Percentiles rank a stretch among this genome's conserved stretches.
These are phyloP conservation scores for Luperina nickerlii DNA, from an alignment of 2,888 invertebrate genomes.

Conservation along the genomic window DNA sequence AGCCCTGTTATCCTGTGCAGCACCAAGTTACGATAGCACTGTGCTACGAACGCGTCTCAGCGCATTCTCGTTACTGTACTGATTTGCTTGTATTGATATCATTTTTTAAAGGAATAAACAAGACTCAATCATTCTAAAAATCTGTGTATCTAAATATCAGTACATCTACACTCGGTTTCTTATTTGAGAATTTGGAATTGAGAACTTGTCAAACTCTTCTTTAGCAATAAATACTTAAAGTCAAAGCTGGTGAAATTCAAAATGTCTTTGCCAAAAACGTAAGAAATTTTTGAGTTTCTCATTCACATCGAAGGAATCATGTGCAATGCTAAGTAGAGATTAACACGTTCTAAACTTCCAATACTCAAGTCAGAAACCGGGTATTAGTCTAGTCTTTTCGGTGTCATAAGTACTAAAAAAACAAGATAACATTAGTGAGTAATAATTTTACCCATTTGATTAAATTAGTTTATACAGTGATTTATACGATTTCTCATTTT, in stretches of 20 bases:
- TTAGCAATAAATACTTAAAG: not conserved
- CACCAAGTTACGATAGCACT: slow-evolving; percentile 10
- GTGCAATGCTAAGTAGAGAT: not conserved
- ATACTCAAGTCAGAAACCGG: not conserved
- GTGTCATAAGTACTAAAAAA: not conserved
- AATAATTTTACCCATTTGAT: not conserved
- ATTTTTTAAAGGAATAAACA: not conserved
- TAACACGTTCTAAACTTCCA: not conserved
- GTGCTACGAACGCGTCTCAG: slow-evolving; percentile 7
- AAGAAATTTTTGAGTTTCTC: not conserved
- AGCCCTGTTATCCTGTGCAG: slow-evolving; percentile 2
- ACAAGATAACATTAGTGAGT: not conserved
- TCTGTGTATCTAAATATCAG: not conserved
- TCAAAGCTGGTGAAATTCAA: not conserved
- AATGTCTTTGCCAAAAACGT: not conserved
- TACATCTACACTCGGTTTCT: not conserved
- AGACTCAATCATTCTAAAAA: not conserved
- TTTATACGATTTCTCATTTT: slow-evolving; percentile 13
- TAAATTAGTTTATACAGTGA: not conserved
- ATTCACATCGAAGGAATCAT: not conserved
- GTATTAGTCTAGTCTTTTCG: not conserved
- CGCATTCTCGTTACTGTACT: not conserved
- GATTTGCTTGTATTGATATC: not conserved
- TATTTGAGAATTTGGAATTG: not conserved
- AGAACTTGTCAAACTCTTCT: not conserved